Conservation (phyloP, 2,888 invertebrate species). For the Oasisia sp. region DNA sequence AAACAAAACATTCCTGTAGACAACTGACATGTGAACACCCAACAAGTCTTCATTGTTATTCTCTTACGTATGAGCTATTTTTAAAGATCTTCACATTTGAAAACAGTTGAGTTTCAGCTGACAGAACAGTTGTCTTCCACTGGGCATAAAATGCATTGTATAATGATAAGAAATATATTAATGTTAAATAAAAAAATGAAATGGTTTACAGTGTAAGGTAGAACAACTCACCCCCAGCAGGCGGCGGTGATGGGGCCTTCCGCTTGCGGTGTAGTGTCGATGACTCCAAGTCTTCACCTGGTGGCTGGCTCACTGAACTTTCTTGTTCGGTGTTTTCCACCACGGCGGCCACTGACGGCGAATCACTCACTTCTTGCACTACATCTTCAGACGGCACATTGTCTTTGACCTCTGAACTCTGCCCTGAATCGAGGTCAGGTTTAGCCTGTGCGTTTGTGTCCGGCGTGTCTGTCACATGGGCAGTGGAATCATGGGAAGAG, state of each 20-base stretch:
- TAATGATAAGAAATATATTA: too few relatives aligned
- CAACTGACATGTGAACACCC: background rate
- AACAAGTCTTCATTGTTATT: background rate
- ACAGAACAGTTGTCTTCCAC: background rate
- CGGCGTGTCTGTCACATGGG: background rate
- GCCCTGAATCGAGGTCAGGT: background rate
- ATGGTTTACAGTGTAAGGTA: background rate
- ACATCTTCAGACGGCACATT: background rate
- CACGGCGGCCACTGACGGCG: background rate
- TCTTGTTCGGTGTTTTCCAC: background rate
- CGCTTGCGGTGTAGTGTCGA: background rate
- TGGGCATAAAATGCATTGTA: too few relatives aligned
- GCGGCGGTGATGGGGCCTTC: background rate
- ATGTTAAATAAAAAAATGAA: background rate
- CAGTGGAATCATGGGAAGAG: slow-evolving; percentile 13
- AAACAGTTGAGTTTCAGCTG: background rate
- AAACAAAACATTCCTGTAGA: background rate
- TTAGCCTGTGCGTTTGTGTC: background rate
- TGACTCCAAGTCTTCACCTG: background rate
- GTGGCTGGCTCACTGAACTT: background rate
- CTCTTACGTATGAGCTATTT: too few relatives aligned
- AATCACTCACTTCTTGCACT: background rate
- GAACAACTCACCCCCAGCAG: background rate
- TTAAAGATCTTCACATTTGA: too few relatives aligned
- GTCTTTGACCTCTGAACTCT: background rate